phyloP scores from a whole-genome alignment of 2,797 vertebrate genomes.

The Oryzias dopingdopingensis region DNA sequence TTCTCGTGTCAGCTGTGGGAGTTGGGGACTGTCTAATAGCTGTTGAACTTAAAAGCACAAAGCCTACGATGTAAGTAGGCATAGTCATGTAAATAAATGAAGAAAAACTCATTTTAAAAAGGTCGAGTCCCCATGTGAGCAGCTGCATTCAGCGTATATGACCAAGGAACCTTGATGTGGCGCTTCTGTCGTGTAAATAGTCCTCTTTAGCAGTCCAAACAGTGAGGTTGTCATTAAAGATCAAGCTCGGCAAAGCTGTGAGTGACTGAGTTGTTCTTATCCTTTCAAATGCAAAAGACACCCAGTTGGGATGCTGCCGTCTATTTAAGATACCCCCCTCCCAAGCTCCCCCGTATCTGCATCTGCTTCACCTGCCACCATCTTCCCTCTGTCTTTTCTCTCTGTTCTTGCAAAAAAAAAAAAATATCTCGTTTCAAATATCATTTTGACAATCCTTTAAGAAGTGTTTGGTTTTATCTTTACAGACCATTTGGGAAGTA shows the following conservation, averaged over 20 bases:
- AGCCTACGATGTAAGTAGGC: conserved; percentile 34
- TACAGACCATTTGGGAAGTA: conserved; percentile 9
- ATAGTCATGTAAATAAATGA: conserved; percentile 38
- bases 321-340: background rate
- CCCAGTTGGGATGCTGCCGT: conserved; percentile 20
- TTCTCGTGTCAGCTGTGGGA: conserved; percentile 47
- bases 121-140: conserved; percentile 2
- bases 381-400: background rate
- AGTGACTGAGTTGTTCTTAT: conserved; percentile 6
- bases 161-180: conserved; percentile 1
- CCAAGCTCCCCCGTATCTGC: background rate
- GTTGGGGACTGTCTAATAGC: conserved; percentile 26
- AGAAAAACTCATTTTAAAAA: conserved; percentile 8
- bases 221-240: conserved; percentile 26
- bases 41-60: conserved; percentile 36
- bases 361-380: conserved; percentile 27
- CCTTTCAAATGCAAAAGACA: conserved; percentile 38
- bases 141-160: background rate
- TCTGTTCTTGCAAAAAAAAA: conserved; percentile 13
- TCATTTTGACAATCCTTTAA: conserved; percentile 25
- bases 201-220: conserved; percentile 15
- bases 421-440: conserved; percentile 30
- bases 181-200: conserved; percentile 20
- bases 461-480: background rate
- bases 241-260: conserved; percentile 24